Percentiles rank a stretch among this genome's conserved stretches.
These are phyloP conservation scores for Incurvaria masculella DNA, from an alignment of 2,888 invertebrate genomes.

Conservation along the genomic window DNA sequence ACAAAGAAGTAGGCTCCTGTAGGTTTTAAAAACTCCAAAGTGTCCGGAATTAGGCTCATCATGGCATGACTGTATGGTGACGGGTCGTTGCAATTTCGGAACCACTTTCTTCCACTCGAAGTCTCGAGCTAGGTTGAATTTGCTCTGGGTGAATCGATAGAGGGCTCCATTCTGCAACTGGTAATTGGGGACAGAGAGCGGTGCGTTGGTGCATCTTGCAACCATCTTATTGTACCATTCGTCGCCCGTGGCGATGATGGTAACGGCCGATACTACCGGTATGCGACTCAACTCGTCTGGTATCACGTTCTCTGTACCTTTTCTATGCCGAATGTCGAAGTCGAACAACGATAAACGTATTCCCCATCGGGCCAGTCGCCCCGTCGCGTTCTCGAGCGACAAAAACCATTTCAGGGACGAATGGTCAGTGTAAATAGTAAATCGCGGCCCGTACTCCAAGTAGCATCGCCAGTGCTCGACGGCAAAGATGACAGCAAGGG, in stretches of 20 bases:
- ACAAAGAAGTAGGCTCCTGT: conserved; percentile 12
- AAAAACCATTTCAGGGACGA: conserved; percentile 10
- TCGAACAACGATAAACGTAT: conserved; percentile 4
- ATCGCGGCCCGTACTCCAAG: not conserved
- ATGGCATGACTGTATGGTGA: not conserved
- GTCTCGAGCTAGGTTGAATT: not conserved
- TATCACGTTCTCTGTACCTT: conserved; percentile 6
- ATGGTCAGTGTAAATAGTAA: not conserved
- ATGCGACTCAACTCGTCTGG: conserved; percentile 11
- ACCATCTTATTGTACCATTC: not conserved
- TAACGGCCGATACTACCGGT: not conserved
- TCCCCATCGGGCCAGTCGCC: conserved; percentile 5
- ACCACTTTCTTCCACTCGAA: not conserved
- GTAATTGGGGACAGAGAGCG: not conserved
- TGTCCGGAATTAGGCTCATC: conserved; percentile 14
- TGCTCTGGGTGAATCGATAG: not conserved
- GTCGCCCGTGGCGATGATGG: not conserved
- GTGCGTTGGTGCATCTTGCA: not conserved
- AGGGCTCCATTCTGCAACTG: not conserved
- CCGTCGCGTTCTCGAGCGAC: conserved; percentile 4
- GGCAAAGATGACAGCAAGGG: conserved; percentile 18
- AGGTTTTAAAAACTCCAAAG: conserved; percentile 18
- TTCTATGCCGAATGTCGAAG: conserved; percentile 8
- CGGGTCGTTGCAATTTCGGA: not conserved
- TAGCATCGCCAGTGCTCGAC: conserved; percentile 1